Conservation (phyloP, 2,888 invertebrate genomes). For the Chymomyza amoena region DNA sequence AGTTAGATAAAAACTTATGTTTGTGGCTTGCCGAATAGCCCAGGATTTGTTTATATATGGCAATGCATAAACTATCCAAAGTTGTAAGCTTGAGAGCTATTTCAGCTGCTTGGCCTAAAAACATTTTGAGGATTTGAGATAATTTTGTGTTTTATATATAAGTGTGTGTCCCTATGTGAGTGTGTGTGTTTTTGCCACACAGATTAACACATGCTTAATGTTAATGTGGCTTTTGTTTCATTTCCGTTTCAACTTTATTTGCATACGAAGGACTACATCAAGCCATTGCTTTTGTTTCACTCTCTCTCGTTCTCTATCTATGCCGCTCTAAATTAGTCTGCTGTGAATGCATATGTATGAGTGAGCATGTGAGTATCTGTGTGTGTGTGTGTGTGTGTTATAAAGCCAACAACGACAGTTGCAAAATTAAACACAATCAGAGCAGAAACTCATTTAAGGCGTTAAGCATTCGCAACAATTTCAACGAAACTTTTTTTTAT, state of each 20-base stretch:
- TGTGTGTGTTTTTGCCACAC: conserved; percentile 4
- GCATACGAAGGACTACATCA: conserved; percentile 34
- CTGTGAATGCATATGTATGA: background rate
- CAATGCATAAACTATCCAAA: background rate
- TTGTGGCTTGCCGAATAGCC: background rate
- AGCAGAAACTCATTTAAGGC: conserved; percentile 72
- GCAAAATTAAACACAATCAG: conserved; percentile 68
- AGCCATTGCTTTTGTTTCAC: conserved; percentile 2
- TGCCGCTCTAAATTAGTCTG: background rate
- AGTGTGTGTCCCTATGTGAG: background rate
- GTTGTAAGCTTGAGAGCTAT: background rate
- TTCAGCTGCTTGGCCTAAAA: background rate
- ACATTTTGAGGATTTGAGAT: background rate
- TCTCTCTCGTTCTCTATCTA: background rate
- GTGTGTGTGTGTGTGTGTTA: conserved; percentile 29
- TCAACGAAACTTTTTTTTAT: conserved; percentile 40
- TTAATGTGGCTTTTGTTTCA: conserved; percentile 49
- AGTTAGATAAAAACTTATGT: background rate
- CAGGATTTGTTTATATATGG: background rate
- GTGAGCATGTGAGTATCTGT: conserved; percentile 13
- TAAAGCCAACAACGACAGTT: conserved; percentile 27
- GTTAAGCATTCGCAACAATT: conserved; percentile 65
- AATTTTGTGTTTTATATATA: background rate
- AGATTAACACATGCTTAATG: conserved; percentile 57
- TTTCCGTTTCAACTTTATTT: conserved; percentile 45